Percentiles rank a stretch among this genome's conserved stretches.
Evolutionary conservation across 2,888 invertebrate genomes (phyloP).

Genomic region (Marasmarcha lunaedactyla): DNA sequence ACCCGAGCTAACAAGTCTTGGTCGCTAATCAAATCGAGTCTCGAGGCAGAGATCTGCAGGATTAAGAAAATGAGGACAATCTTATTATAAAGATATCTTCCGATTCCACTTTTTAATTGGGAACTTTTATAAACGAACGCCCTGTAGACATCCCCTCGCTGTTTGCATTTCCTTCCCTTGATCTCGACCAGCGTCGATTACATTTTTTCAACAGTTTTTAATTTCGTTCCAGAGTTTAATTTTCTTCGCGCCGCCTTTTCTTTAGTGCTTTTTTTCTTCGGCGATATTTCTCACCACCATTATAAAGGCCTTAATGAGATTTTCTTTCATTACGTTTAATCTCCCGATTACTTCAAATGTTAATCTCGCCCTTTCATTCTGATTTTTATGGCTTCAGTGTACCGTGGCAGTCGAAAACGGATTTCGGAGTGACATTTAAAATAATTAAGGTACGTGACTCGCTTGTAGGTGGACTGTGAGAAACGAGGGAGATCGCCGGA

Average conservation of each 20-base stretch:
- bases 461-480: conserved; percentile 20
- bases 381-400: conserved; percentile 56
- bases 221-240: conserved; percentile 67
- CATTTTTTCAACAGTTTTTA: conserved; percentile 67
- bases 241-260: conserved; percentile 62
- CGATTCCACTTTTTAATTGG: conserved; percentile 63
- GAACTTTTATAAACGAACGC: conserved; percentile 34
- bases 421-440: conserved; percentile 46
- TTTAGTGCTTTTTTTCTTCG: conserved; percentile 44
- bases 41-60: conserved; percentile 45
- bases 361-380: conserved; percentile 57
- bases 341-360: conserved; percentile 71
- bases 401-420: conserved; percentile 38
- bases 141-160: conserved; percentile 21
- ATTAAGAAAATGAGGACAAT: conserved; percentile 66
- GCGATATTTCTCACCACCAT: conserved; percentile 65
- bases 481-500: conserved; percentile 34
- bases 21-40: conserved; percentile 67
- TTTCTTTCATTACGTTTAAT: conserved; percentile 71
- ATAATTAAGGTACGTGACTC: conserved; percentile 63
- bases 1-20: conserved; percentile 61
- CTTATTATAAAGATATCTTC: conserved; percentile 61
- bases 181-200: conserved; percentile 60
- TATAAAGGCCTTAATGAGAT: conserved; percentile 66
- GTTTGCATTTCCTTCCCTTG: conserved; percentile 53